phyloP scores from a whole-genome alignment of 2,888 invertebrate species.

The Caenorhabditis sp. region DNA sequence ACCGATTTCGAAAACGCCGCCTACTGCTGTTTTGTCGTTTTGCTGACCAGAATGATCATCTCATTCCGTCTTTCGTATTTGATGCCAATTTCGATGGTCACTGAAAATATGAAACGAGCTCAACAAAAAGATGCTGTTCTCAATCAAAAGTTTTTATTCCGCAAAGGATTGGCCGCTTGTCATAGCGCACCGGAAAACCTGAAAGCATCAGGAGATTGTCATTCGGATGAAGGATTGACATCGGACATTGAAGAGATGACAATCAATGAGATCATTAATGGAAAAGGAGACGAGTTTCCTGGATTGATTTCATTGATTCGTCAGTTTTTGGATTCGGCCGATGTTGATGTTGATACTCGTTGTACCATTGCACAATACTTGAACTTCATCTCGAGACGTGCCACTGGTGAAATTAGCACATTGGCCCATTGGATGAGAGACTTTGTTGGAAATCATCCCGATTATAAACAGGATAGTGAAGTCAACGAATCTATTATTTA shows the following conservation, averaged over 20 bases:
- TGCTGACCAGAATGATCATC: constrained; percentile 90
- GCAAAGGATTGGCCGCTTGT: constrained; percentile 61
- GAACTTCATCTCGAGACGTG: constrained; percentile 74
- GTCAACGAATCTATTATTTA: constrained; percentile 88
- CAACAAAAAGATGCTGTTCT: constrained; percentile 88
- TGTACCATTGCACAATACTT: constrained; percentile 96
- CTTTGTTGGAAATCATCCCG: constrained; percentile 84
- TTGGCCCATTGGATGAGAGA: constrained; percentile 93
- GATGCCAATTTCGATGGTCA: constrained; percentile 81
- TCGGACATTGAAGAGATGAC: constrained; percentile 79
- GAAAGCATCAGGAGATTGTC: constrained; percentile 48
- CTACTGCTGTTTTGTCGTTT: constrained; percentile 93
- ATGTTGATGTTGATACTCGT: constrained; percentile 94
- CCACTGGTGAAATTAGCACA: constrained; percentile 86
- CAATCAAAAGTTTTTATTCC: constrained; percentile 89
- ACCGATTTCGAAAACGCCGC: constrained; percentile 99
- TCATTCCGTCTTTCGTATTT: constrained; percentile 94
- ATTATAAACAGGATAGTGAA: constrained; percentile 81
- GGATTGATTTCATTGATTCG: constrained; percentile 92
- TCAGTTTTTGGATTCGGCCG: constrained; percentile 91
- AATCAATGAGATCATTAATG: constrained; percentile 95
- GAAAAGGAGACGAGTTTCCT: constrained; percentile 88
- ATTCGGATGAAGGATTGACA: constrained; percentile 40
- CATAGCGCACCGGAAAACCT: constrained; percentile 64
- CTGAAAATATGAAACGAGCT: constrained; percentile 92